Evolutionary conservation across 2,797 vertebrate genomes (phyloP), one percentile per base, ranked within the genome.

Genomic region (Notamacropus eugenii): DNA sequence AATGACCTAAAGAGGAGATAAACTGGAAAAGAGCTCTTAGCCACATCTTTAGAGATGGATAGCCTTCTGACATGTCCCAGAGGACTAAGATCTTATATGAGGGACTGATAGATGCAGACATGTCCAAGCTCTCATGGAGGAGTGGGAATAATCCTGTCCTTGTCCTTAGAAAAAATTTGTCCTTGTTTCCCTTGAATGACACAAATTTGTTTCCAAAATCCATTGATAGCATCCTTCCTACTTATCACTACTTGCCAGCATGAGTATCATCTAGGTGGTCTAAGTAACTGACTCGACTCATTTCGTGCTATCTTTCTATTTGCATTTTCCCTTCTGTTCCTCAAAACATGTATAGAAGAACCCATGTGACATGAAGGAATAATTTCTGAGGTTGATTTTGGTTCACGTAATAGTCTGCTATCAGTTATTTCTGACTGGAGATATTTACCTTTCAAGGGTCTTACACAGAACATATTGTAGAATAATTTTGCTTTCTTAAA

Each of bases 1-100:
- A 94, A 92, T 95, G 95, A 59, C 90, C 92, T 91, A 46, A 90
- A 54, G 56, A 93, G 31, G 94, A 97, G 40, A 92, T n/a, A 27
- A 91, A 9, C 59, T 91, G 58, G 94, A 91, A 55, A 57, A 52
- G 16, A 55, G 74, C 58, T 95, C 87, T 93, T 92, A 62, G 94
- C 58, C 90, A 92, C 40, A 74, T 95, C 93, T 95, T 55, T 6
- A 46, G 29, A 56, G 55, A 94, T 31, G 31, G 31, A 8, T 50
- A 10, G 52, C 56, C 54, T 95, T 74, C 54, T 40, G 12, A 59
- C 1, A 59, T n/a, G 27, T 67, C 56, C 4, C 2, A 55, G 34
- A 8, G 34, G 54, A 55, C 29, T 27, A 8, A 29, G 24, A 13
- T 19, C 54, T 55, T 12, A 82, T 5, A 46, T 29, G 31, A 56